Conservation (phyloP, 2,888 invertebrate species). For the Erebia ligea region DNA sequence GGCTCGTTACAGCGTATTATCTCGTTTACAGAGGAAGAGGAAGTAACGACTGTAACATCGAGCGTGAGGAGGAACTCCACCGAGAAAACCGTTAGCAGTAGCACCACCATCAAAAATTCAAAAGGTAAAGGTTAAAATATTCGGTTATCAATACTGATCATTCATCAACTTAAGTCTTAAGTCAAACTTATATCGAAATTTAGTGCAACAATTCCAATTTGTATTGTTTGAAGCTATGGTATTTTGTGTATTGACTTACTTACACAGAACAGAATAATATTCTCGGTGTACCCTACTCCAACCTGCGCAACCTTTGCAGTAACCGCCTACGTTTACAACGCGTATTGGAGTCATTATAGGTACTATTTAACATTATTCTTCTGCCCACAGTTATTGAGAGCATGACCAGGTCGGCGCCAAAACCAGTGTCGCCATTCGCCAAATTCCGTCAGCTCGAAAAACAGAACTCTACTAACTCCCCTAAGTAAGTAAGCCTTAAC, state of each 20-base stretch:
- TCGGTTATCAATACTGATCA: background rate
- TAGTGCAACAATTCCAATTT: background rate
- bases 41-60: slow-evolving; percentile 76
- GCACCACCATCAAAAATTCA: slow-evolving; percentile 83
- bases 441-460: slow-evolving; percentile 96
- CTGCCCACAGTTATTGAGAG: slow-evolving; percentile 80
- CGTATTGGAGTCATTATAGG: background rate
- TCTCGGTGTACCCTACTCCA: too few relatives aligned
- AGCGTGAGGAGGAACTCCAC: slow-evolving; percentile 79
- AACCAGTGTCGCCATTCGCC: slow-evolving; percentile 93
- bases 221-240: background rate
- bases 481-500: slow-evolving; percentile 85
- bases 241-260: too few relatives aligned
- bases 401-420: slow-evolving; percentile 77
- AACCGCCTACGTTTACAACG: background rate
- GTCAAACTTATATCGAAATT: too few relatives aligned
- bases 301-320: background rate
- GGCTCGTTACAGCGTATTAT: background rate
- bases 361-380: background rate
- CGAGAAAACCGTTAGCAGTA: slow-evolving; percentile 83
- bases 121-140: slow-evolving; percentile 83
- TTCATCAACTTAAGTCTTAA: background rate
- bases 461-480: slow-evolving; percentile 90
- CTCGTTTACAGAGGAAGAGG: slow-evolving; percentile 72
- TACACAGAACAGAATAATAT: too few relatives aligned